phyloP scores from a whole-genome alignment of 2,797 vertebrate species.

The Fratercula arctica region DNA sequence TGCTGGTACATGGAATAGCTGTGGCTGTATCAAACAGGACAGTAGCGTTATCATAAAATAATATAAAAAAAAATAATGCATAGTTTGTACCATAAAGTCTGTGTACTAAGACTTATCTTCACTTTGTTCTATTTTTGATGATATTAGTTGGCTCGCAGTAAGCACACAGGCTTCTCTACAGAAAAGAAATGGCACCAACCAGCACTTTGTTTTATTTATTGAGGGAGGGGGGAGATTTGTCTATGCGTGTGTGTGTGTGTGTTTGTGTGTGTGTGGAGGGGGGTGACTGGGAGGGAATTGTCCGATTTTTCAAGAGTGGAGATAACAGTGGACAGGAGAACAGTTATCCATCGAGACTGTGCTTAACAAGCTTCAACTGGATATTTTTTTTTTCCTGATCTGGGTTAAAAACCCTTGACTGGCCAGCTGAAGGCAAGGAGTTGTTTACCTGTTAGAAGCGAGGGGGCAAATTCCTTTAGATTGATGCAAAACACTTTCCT shows the following conservation, averaged over 20 bases:
- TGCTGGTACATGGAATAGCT: background rate
- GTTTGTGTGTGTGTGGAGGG: background rate
- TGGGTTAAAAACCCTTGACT: conserved; percentile 11
- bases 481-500: conserved; percentile 36
- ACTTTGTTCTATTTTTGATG: background rate
- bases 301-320: background rate
- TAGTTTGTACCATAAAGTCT: background rate
- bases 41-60: background rate
- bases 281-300: background rate
- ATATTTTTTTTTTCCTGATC: background rate
- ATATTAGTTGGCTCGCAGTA: background rate
- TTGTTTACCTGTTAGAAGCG: conserved; percentile 65
- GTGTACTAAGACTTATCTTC: background rate
- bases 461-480: conserved; percentile 71
- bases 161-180: background rate
- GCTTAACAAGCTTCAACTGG: background rate
- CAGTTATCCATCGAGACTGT: background rate
- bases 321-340: background rate
- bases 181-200: background rate
- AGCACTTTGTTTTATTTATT: background rate
- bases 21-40: background rate
- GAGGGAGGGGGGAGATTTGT: background rate
- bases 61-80: background rate
- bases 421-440: background rate
- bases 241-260: too few species aligned